Evolutionary conservation across 2,797 vertebrate species (phyloP).

Genomic region (Mallotus villosus): DNA sequence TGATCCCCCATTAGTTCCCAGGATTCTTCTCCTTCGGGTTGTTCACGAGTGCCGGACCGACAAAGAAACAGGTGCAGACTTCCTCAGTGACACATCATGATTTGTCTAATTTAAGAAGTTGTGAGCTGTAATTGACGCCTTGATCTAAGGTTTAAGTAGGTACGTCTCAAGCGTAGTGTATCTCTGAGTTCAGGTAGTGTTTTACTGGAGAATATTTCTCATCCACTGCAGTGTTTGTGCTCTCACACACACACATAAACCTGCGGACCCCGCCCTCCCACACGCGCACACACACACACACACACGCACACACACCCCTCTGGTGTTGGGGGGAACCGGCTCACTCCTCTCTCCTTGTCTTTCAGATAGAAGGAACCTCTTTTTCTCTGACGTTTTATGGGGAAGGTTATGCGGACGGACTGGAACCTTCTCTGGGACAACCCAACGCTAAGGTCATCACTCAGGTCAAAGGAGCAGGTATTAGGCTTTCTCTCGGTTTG

Average conservation of each 20-base stretch:
- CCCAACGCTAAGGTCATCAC: conserved; percentile 84
- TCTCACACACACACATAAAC: too few species aligned
- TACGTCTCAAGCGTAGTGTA: too few species aligned
- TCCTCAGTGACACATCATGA: neutral
- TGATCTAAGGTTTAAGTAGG: too few species aligned
- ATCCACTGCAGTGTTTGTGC: too few species aligned
- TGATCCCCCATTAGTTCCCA: conserved; percentile 73
- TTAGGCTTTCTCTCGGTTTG: neutral
- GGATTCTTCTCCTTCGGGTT: conserved; percentile 82
- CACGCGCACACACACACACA: too few species aligned
- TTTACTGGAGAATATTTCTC: too few species aligned
- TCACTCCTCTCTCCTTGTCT: neutral
- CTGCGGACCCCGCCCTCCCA: too few species aligned
- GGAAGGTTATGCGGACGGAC: conserved; percentile 79
- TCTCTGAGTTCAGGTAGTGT: too few species aligned
- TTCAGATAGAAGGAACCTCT: conserved; percentile 81
- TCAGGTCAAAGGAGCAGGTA: conserved; percentile 85
- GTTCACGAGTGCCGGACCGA: conserved; percentile 83
- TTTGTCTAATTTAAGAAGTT: neutral
- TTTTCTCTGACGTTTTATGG: conserved; percentile 84
- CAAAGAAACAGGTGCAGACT: conserved; percentile 80
- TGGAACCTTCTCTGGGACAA: conserved; percentile 67
- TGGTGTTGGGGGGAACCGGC: neutral
- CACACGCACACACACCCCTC: neutral
- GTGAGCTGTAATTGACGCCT: too few species aligned